Percentiles rank a stretch among this genome's conserved stretches.
phyloP scores from a whole-genome alignment of 2,888 invertebrate genomes.

The Volucella inflata region DNA sequence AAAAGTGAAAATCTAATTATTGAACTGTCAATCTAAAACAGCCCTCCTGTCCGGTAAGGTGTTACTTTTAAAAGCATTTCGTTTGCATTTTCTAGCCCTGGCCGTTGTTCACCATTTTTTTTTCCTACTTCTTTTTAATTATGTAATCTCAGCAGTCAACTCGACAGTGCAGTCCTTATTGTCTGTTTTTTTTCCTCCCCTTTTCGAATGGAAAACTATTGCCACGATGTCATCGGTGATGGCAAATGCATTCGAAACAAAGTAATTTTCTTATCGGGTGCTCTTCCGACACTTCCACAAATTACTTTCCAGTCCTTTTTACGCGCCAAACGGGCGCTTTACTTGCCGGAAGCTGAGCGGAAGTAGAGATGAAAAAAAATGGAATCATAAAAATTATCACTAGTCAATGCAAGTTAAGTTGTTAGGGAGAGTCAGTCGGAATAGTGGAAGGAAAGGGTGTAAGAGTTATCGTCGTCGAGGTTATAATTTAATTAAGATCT shows the following conservation, averaged over 20 bases:
- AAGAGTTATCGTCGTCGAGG: slow-evolving; percentile 38
- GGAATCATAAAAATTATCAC: slow-evolving; percentile 3
- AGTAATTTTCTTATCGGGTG: slow-evolving; percentile 53
- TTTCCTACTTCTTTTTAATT: slow-evolving; percentile 36
- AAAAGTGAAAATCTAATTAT: slow-evolving; percentile 59
- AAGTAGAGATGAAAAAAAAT: slow-evolving; percentile 17
- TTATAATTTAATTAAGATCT: slow-evolving; percentile 56
- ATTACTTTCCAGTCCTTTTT: slow-evolving; percentile 33
- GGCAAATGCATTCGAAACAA: slow-evolving; percentile 47
- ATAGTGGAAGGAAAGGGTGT: background rate
- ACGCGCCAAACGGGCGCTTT: background rate
- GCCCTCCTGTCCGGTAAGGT: background rate
- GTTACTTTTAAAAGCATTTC: slow-evolving; percentile 23
- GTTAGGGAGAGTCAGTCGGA: background rate
- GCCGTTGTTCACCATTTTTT: background rate
- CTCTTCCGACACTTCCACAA: slow-evolving; percentile 33
- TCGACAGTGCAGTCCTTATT: slow-evolving; percentile 1
- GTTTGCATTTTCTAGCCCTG: background rate
- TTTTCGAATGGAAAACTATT: slow-evolving; percentile 5
- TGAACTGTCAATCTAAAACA: slow-evolving; percentile 55
- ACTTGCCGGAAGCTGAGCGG: slow-evolving; percentile 21
- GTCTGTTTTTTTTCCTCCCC: background rate
- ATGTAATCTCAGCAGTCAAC: slow-evolving; percentile 25
- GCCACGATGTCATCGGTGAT: slow-evolving; percentile 9
- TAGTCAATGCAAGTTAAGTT: background rate